Evolutionary conservation across 2,797 vertebrate genomes (phyloP).

Genomic region (Sebastes nivosus): DNA sequence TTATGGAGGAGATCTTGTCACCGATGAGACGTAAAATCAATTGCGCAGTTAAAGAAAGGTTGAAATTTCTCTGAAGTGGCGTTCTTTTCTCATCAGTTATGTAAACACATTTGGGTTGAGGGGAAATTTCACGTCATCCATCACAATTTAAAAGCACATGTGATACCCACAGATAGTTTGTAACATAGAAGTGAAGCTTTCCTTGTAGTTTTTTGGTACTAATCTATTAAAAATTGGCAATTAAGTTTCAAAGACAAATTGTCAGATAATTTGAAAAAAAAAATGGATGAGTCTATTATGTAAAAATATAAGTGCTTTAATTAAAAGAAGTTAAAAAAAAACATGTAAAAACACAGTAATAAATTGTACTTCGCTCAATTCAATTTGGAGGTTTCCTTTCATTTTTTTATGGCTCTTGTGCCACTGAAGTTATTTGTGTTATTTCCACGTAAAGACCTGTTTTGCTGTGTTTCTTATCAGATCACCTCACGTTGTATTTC

Average conservation of each 20-base stretch:
- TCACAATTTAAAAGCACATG: not conserved
- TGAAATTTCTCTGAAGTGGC: not conserved
- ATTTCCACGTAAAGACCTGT: not conserved
- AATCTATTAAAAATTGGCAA: not conserved
- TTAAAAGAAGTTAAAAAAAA: not conserved
- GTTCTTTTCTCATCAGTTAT: slow-evolving; percentile 64
- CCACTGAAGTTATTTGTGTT: slow-evolving; percentile 11
- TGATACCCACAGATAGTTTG: not conserved
- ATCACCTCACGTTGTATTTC: not conserved
- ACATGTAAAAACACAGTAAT: not conserved
- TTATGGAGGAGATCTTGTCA: slow-evolving; percentile 35
- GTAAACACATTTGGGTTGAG: slow-evolving; percentile 23
- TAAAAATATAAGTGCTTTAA: not conserved
- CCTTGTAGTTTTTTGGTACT: too few relatives aligned
- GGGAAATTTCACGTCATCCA: not conserved
- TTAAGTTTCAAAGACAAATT: not conserved
- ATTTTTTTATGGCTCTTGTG: slow-evolving; percentile 10
- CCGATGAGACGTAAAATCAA: slow-evolving; percentile 14
- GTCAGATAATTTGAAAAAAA: not conserved
- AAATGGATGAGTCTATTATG: not conserved
- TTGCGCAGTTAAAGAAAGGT: slow-evolving; percentile 19
- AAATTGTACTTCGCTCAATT: not conserved
- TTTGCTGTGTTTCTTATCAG: not conserved
- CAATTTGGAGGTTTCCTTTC: not conserved
- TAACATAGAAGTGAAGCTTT: not conserved